A percentile compares a stretch with the other conserved stretches of the same genome.
These are phyloP conservation scores for Aplidium turbinatum DNA, from an alignment of 23 tunicate species.

Conservation along the genomic window DNA sequence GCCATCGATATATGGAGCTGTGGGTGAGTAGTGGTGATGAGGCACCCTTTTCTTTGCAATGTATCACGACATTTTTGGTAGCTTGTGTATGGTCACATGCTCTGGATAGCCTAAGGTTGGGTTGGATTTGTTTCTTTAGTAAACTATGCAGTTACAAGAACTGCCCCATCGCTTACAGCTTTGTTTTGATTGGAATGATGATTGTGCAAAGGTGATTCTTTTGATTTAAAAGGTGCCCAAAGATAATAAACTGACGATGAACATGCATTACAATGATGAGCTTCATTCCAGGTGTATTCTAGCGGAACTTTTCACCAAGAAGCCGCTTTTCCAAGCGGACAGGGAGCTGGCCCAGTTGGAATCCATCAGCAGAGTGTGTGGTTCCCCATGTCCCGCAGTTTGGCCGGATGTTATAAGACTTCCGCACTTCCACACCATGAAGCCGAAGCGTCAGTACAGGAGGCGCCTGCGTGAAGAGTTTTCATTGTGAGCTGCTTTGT, in stretches of 20 bases:
- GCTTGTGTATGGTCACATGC: no score
- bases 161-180: no score
- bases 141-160: no score
- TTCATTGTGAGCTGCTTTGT: constrained; percentile 57
- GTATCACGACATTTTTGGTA: no score
- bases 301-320: constrained; percentile 95
- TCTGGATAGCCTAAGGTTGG: no score
- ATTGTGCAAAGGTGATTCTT: not conserved
- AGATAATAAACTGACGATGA: no score
- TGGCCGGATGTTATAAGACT: constrained; percentile 89
- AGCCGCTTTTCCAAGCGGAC: constrained; percentile 94
- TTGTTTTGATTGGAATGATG: no score
- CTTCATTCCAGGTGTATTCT: constrained; percentile 74
- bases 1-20: constrained; percentile 96
- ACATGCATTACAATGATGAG: no score
- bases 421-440: constrained; percentile 90
- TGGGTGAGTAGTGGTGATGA: constrained; percentile 74
- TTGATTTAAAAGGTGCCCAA: not conserved
- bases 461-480: constrained; percentile 87
- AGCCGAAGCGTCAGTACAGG: constrained; percentile 73
- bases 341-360: constrained; percentile 86
- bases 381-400: constrained; percentile 84
- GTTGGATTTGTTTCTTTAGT: no score
- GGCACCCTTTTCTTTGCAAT: no score
- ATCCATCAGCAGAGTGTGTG: constrained; percentile 82